Evolutionary conservation across 2,113 vertebrate species (phyloP), one percentile per base, ranked within the genome.

Genomic region (Pipa parva): DNA sequence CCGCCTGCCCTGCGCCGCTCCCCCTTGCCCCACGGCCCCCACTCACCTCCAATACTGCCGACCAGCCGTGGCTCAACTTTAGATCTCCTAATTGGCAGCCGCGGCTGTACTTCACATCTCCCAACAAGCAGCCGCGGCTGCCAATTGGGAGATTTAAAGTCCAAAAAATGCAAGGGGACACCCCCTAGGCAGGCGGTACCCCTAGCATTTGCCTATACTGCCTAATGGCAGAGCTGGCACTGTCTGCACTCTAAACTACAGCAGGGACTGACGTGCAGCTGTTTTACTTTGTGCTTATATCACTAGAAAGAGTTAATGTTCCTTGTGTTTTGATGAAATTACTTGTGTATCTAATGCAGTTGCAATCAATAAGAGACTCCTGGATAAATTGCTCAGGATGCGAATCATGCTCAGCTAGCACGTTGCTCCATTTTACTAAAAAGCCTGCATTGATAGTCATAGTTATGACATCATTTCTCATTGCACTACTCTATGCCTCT

Each of bases 271-370:
- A 46, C n/a, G 7, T 42, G 22, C 9, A 21, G 22, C 27, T 51
- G 29, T 33, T 20, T 37, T 18, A 18, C 12, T 10, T 46, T 61
- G 56, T 64, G 49, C 50, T 48, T 59, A 20, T 27, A 60, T 29
- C 56, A 59, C 29, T 8, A n/a, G 25, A 13, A 20, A 13, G 9
- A 22, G 25, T 60, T 49, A 73, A 64, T 60, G 55, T 20, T 31
- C 58, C 71, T 61, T 63, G 27, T 70, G 60, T 49, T 71, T 31
- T 65, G 61, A 73, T 60, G 66, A 55, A 59, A 60, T 71, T 60
- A 60, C 39, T 57, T 55, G 20, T 65, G 39, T 18, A 65, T 65
- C 56, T 71, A 74, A 71, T 71, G 39, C 62, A 71, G 61, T n/a
- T 56, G 39, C 67, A 63, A 57, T 71, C 67, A 71, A 74, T 71